These are phyloP conservation scores for Manis javanica DNA, from an alignment of 2,797 vertebrate species.

Conservation along the genomic window DNA sequence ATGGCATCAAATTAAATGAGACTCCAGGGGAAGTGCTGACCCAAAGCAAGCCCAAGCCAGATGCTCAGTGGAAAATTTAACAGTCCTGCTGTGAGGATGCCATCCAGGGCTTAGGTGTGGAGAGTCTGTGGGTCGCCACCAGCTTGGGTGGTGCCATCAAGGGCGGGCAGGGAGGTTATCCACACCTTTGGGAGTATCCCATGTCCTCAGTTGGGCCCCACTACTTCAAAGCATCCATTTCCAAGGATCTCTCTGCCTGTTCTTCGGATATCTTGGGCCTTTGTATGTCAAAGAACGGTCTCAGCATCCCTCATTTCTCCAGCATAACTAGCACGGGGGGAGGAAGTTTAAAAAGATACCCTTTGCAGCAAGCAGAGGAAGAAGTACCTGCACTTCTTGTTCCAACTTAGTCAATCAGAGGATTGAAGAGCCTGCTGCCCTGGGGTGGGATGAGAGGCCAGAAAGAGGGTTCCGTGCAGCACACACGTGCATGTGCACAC, in stretches of 20 bases:
- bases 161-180: no score
- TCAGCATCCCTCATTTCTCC: slow-evolving; percentile 85
- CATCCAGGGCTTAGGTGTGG: neutral
- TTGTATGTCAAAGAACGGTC: slow-evolving; percentile 79
- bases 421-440: slow-evolving; percentile 89
- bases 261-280: neutral
- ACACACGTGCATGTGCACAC: neutral
- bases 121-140: neutral
- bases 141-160: no score
- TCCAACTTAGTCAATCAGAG: slow-evolving; percentile 93
- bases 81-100: rapidly evolving
- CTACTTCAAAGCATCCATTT: neutral
- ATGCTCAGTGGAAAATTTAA: neutral
- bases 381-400: slow-evolving; percentile 89
- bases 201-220: neutral
- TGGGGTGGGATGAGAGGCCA: slow-evolving; percentile 78
- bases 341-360: slow-evolving; percentile 87
- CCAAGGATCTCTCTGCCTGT: neutral
- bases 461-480: slow-evolving; percentile 85
- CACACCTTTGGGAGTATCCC: no score
- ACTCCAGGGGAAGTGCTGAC: neutral
- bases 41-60: neutral
- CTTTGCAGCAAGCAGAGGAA: slow-evolving; percentile 85
- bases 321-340: slow-evolving; percentile 85
- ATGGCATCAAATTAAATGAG: neutral